Percentiles rank a stretch among this genome's conserved stretches.
phyloP scores from a whole-genome alignment of 1,140 invertebrate genomes.

The Drosophila baimaii region DNA sequence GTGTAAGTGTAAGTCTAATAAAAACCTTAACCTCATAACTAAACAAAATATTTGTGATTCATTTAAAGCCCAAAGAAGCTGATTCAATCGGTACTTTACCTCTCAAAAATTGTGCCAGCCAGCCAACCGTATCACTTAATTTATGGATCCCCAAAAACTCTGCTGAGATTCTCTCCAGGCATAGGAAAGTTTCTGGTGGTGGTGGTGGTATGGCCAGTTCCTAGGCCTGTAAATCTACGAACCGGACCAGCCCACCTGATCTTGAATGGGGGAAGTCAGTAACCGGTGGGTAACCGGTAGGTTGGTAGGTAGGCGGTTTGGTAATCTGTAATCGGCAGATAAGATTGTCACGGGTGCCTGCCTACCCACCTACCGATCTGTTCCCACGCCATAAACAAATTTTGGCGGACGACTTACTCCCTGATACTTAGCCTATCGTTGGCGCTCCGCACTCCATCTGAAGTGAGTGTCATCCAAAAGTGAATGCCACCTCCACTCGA shows the following conservation, averaged over 20 bases:
- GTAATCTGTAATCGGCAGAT: constrained; percentile 26
- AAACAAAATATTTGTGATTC: neutral
- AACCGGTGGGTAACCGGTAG: neutral
- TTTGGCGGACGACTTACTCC: neutral
- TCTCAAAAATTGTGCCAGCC: neutral
- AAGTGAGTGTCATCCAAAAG: constrained; percentile 38
- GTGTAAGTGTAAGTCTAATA: neutral
- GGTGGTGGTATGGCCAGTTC: neutral
- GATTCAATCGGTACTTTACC: neutral
- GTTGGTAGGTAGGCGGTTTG: neutral
- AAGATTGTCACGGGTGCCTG: constrained; percentile 14
- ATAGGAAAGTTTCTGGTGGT: constrained; percentile 21
- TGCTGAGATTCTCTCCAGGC: constrained; percentile 2
- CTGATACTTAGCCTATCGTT: constrained; percentile 12
- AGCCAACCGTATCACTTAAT: constrained; percentile 3
- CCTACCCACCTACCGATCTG: neutral
- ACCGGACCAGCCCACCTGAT: neutral
- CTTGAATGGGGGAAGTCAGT: neutral
- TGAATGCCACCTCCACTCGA: constrained; percentile 28
- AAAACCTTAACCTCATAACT: neutral
- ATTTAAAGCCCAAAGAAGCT: neutral
- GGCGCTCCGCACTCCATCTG: constrained; percentile 30
- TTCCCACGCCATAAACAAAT: constrained; percentile 45
- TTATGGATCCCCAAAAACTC: constrained; percentile 11
- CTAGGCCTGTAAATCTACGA: constrained; percentile 2